phyloP scores from a whole-genome alignment of 2,797 vertebrate genomes.

The Anas capensis region DNA sequence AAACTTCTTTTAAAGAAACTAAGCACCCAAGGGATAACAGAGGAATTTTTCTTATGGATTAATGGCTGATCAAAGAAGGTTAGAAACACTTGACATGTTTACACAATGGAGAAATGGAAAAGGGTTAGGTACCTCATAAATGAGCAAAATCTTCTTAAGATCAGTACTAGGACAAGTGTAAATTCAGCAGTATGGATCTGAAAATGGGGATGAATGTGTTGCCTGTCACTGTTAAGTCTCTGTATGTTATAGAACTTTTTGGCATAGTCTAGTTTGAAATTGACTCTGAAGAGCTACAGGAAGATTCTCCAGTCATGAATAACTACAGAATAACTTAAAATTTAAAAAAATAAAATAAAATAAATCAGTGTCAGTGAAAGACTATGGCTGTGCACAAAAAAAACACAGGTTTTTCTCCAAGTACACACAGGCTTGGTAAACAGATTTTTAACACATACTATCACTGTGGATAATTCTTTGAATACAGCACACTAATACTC shows the following conservation, averaged over 20 bases:
- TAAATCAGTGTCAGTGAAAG: not conserved
- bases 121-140: not conserved
- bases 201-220: slow-evolving; percentile 3
- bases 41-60: slow-evolving; percentile 40
- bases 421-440: not conserved
- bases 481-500: not conserved
- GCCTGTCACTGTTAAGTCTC: slow-evolving; percentile 11
- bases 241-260: not conserved
- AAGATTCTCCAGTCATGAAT: not conserved
- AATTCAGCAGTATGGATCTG: not conserved
- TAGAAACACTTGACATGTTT: not conserved
- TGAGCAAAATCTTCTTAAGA: slow-evolving; percentile 52
- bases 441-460: not conserved
- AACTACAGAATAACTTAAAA: not conserved
- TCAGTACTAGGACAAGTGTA: not conserved
- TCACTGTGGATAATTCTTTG: not conserved
- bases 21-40: not conserved
- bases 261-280: not conserved
- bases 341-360: not conserved
- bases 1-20: slow-evolving; percentile 13
- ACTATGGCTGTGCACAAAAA: not conserved
- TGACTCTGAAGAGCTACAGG: not conserved
- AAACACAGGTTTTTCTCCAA: not conserved
- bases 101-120: not conserved
- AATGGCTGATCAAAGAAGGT: slow-evolving; percentile 43